Conservation (phyloP, 1,140 invertebrate genomes). For the Apis cerana region DNA sequence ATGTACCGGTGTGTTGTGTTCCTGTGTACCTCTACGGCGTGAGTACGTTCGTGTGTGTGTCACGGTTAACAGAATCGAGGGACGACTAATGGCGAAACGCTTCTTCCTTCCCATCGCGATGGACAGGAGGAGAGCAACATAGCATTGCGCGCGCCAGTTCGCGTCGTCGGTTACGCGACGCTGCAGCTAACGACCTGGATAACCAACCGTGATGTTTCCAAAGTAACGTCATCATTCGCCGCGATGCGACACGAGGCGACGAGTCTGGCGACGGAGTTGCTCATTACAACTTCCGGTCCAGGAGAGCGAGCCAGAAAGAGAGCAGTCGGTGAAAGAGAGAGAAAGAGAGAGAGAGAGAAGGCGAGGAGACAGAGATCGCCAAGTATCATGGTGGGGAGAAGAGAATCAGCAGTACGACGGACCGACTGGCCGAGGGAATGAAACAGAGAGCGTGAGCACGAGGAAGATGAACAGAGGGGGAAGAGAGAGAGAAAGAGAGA, state of each 20-base stretch:
- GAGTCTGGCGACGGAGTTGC: constrained; percentile 73
- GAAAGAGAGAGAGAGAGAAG: constrained; percentile 14
- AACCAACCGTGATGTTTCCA: constrained; percentile 68
- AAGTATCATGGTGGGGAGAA: constrained; percentile 14
- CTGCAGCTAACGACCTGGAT: constrained; percentile 68
- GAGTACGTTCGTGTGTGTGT: background rate
- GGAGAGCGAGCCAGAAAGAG: constrained; percentile 58
- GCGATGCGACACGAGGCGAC: constrained; percentile 64
- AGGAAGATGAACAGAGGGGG: constrained; percentile 22
- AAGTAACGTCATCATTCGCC: constrained; percentile 73
- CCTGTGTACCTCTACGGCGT: background rate
- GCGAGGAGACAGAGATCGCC: constrained; percentile 5
- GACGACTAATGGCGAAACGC: constrained; percentile 9
- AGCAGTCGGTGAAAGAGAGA: background rate
- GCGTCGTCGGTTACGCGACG: constrained; percentile 57
- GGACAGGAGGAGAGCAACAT: background rate
- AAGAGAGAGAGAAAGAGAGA: constrained; percentile 48
- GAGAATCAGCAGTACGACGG: constrained; percentile 19
- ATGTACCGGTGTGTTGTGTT: constrained; percentile 4
- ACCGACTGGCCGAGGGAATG: constrained; percentile 16
- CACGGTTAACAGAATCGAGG: constrained; percentile 12
- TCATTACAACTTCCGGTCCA: constrained; percentile 77
- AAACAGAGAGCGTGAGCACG: background rate
- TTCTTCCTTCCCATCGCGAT: constrained; percentile 17
- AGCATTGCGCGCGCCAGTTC: constrained; percentile 21